Evolutionary conservation across 2,113 vertebrate species (phyloP).

Genomic region (Symphodus melops): DNA sequence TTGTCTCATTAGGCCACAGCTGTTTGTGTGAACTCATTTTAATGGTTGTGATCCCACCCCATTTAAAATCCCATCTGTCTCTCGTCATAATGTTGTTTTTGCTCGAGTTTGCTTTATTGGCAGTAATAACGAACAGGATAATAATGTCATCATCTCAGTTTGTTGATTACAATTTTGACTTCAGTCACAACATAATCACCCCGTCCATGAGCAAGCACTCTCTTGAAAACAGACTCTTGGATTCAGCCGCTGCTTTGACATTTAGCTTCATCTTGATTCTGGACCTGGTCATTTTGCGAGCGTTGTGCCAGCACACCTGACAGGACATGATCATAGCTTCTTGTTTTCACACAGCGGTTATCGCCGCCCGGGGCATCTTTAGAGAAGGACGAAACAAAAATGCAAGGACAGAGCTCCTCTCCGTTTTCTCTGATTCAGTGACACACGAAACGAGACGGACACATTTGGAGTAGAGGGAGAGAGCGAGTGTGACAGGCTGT

Average conservation of each 20-base stretch:
- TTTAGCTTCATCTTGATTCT: slow-evolving; percentile 46
- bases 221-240: not conserved
- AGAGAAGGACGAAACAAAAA: slow-evolving; percentile 61
- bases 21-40: too few species aligned
- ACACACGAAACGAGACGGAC: slow-evolving; percentile 63
- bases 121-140: not conserved
- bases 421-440: slow-evolving; percentile 72
- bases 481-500: slow-evolving; percentile 48
- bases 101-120: slow-evolving; percentile 20
- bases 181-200: too few species aligned
- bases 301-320: not conserved
- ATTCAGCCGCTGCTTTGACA: not conserved
- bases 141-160: not conserved
- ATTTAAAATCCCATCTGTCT: too few species aligned
- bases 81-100: not conserved
- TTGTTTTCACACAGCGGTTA: slow-evolving; percentile 47
- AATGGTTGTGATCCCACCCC: too few species aligned
- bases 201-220: not conserved
- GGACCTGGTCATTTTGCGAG: slow-evolving; percentile 26
- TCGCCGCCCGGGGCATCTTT: slow-evolving; percentile 49
- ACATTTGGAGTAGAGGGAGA: slow-evolving; percentile 20
- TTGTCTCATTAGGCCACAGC: too few species aligned
- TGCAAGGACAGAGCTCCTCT: slow-evolving; percentile 59
- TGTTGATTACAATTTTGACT: not conserved
- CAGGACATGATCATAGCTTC: slow-evolving; percentile 57